Base-by-base conservation (phyloP, 2,888 invertebrate genomes). In the Pterostichus madidus region DNA sequence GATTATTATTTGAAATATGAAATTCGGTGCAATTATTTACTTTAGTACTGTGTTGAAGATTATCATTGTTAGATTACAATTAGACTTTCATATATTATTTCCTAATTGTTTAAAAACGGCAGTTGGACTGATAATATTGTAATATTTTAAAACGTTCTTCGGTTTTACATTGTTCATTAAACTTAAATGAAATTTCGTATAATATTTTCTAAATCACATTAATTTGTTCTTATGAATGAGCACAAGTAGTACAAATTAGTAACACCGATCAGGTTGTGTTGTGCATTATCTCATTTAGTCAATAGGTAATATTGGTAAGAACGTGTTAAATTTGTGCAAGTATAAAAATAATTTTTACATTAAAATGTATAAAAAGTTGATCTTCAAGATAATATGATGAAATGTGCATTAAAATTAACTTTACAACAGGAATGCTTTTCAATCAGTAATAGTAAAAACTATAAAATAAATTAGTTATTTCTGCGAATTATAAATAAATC, bases 271-370 rank as follows among this genome's bases (percentile, higher is more conserved):
- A 32, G 32, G 52, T 52, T 32, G 15, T 64, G 64, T 64, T 64
- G 52, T 75, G 75, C 49, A 75, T 52, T 75, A 75, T 75, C 68
- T 73, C 52, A 75, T 75, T 75, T 49, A 75, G 68, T 44, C 44
- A 44, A 71, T 71, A 71, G 32, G 68, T 71, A 71, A 71, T 52
- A 56, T 59, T 46, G 44, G 56, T 59, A 81, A 81, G 75, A 81
- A 35, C 44, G 75, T 81, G 81, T 44, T 46, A 32, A 80, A 68
- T 75, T 44, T 81, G 81, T 81, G 81, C 81, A 81, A 81, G 81
- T 81, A 81, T 75, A 81, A 81, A 81, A 81, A 81, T 81, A 81
- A 81, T 75, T 81, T 81, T 81, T 56, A 75, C 75, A 81, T 81
- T 81, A 73, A 81, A 81, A 75, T 81, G 75, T 81, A 80, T 80